phyloP scores from a whole-genome alignment of 1,140 invertebrate genomes.

The Drosophila teissieri region DNA sequence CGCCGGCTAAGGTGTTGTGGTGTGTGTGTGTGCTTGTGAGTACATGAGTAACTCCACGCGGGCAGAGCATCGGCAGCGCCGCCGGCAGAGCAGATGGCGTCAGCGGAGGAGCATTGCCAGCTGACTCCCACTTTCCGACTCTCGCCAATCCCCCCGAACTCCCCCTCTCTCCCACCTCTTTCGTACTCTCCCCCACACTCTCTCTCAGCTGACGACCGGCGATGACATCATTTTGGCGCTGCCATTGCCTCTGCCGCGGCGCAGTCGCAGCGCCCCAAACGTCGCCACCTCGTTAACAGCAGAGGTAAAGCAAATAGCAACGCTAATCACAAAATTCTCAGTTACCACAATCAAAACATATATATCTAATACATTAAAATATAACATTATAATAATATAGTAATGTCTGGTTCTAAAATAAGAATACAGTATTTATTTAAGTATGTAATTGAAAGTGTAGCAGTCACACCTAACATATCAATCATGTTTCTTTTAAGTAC shows the following conservation, averaged over 20 bases:
- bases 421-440: too few species aligned
- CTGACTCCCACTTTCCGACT: constrained; percentile 26
- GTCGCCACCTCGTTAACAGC: constrained; percentile 1
- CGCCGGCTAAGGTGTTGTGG: constrained; percentile 18
- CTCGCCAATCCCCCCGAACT: background rate
- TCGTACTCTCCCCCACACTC: constrained; percentile 1
- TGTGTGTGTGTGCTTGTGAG: constrained; percentile 35
- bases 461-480: too few species aligned
- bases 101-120: constrained; percentile 66
- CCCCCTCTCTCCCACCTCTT: background rate
- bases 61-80: constrained; percentile 26
- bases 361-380: too few species aligned
- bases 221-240: constrained; percentile 55
- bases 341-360: too few species aligned
- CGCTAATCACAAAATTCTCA: background rate
- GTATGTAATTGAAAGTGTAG: too few species aligned
- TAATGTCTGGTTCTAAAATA: too few species aligned
- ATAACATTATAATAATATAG: too few species aligned
- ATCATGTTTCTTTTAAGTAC: too few species aligned
- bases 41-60: constrained; percentile 53
- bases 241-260: constrained; percentile 18
- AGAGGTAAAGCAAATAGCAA: background rate
- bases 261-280: constrained; percentile 19
- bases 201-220: constrained; percentile 41
- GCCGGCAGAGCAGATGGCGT: constrained; percentile 62